Evolutionary conservation across 2,797 vertebrate species (phyloP).

Genomic region (Valencia hispanica): DNA sequence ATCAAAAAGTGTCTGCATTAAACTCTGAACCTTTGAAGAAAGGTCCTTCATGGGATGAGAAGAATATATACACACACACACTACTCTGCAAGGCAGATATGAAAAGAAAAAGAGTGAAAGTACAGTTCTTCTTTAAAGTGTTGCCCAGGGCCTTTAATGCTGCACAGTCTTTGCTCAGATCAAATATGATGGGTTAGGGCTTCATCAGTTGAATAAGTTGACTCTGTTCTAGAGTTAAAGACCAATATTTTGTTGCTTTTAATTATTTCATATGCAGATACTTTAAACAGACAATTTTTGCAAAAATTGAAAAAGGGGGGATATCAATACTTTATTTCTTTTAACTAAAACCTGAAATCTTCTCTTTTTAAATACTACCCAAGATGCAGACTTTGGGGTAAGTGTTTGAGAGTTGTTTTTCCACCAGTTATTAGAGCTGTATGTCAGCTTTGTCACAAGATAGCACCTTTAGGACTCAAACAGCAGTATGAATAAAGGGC

Average conservation of each 20-base stretch:
- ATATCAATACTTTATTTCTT: background rate
- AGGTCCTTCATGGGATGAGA: constrained; percentile 38
- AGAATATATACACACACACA: constrained; percentile 15
- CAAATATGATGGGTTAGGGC: constrained; percentile 50
- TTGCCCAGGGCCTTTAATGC: constrained; percentile 51
- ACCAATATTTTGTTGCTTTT: constrained; percentile 25
- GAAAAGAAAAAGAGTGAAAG: constrained; percentile 34
- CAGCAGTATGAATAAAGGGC: background rate
- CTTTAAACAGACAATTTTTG: background rate
- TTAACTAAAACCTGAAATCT: background rate
- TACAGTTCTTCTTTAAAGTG: constrained; percentile 60
- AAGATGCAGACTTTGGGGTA: background rate
- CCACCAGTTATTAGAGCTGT: too few relatives aligned
- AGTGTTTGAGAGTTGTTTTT: background rate
- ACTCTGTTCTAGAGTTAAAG: constrained; percentile 29
- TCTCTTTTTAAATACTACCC: background rate
- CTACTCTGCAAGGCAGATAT: constrained; percentile 30
- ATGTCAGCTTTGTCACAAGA: background rate
- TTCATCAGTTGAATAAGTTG: constrained; percentile 47
- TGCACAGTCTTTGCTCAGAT: constrained; percentile 62
- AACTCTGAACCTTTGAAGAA: constrained; percentile 66
- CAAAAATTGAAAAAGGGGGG: background rate
- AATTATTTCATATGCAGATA: constrained; percentile 4
- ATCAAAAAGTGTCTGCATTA: constrained; percentile 58
- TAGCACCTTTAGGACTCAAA: background rate